phyloP scores from a whole-genome alignment of 2,113 vertebrate genomes.

The Xyrauchen texanus region DNA sequence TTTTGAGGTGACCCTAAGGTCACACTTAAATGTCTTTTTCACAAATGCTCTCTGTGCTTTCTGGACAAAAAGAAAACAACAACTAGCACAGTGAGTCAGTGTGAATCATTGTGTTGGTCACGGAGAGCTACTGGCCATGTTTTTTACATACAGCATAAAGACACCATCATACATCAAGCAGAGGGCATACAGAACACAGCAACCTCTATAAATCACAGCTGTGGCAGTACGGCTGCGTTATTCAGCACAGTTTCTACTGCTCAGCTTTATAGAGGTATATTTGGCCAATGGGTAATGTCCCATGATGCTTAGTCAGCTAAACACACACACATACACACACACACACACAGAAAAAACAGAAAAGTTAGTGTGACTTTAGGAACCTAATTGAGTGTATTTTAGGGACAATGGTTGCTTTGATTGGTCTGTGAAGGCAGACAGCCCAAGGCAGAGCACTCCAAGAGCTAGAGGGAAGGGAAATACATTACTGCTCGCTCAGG shows the following conservation, averaged over 20 bases:
- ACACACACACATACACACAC: constrained; percentile 18
- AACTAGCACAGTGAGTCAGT: neutral
- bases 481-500: constrained; percentile 33
- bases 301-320: constrained; percentile 41
- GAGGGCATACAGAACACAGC: constrained; percentile 9
- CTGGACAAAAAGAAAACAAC: constrained; percentile 9
- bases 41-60: neutral
- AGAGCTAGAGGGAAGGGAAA: constrained; percentile 40
- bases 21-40: constrained; percentile 10
- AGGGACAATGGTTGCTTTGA: constrained; percentile 40
- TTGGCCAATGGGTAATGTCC: constrained; percentile 38
- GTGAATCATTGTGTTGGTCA: constrained; percentile 16
- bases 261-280: constrained; percentile 34
- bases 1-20: constrained; percentile 10
- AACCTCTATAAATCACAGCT: constrained; percentile 43
- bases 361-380: constrained; percentile 25
- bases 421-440: constrained; percentile 29
- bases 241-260: constrained; percentile 34
- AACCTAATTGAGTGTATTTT: constrained; percentile 37
- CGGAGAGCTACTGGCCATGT: constrained; percentile 30
- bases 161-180: constrained; percentile 46
- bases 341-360: constrained; percentile 20
- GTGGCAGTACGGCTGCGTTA: constrained; percentile 12
- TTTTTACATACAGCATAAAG: constrained; percentile 37
- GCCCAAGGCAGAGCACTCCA: constrained; percentile 32